phyloP scores from a whole-genome alignment of 1,140 invertebrate species.

The Ptiloglossa arizonensis region DNA sequence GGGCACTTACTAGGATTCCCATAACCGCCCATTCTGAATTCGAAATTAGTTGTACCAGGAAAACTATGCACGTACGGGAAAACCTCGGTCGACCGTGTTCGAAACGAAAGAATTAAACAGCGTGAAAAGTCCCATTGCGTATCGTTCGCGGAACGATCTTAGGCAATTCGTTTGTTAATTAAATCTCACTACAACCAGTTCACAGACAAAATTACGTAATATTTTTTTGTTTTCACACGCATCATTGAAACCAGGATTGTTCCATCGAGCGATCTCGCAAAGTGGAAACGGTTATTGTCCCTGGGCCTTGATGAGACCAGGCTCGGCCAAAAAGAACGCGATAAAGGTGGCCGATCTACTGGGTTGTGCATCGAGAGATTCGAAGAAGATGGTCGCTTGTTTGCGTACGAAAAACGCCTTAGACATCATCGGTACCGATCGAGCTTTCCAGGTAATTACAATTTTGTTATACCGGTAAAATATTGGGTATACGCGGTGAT shows the following conservation, averaged over 20 bases:
- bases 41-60: background rate
- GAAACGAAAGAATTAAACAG: background rate
- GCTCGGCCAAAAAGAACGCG: slow-evolving; percentile 84
- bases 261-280: slow-evolving; percentile 89
- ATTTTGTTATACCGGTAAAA: background rate
- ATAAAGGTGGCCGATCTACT: slow-evolving; percentile 84
- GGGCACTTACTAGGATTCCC: background rate
- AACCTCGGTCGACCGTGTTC: background rate
- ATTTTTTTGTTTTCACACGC: too few relatives aligned
- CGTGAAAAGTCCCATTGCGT: background rate
- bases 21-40: background rate
- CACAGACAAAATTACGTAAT: background rate
- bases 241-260: slow-evolving; percentile 82
- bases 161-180: background rate
- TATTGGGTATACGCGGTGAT: too few relatives aligned
- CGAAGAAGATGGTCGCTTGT: slow-evolving; percentile 83
- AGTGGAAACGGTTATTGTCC: slow-evolving; percentile 90
- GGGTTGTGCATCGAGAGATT: slow-evolving; percentile 82
- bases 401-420: slow-evolving; percentile 83
- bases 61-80: background rate
- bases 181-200: too few relatives aligned
- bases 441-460: slow-evolving; percentile 83
- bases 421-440: slow-evolving; percentile 85
- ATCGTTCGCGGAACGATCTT: background rate
- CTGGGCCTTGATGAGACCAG: slow-evolving; percentile 87